Percentiles rank a stretch among this genome's conserved stretches.
Conservation (phyloP, 2,113 vertebrate genomes). For the Menura novaehollandiae region DNA sequence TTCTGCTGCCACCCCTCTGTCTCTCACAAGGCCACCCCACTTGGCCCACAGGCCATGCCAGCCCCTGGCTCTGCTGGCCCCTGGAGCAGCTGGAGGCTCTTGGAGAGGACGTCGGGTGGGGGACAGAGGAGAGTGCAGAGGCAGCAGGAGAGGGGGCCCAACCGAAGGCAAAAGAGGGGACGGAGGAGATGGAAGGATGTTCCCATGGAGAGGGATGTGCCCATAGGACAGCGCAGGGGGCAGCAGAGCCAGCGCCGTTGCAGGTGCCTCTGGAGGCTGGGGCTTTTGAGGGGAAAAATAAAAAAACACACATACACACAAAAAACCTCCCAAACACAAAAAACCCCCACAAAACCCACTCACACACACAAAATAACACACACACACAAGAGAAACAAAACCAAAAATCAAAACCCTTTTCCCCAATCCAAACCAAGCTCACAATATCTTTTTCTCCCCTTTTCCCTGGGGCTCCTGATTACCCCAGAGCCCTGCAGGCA, state of each 20-base stretch:
- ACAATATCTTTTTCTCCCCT: fast-evolving
- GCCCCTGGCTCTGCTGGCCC: background rate
- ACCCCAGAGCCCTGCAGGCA: background rate
- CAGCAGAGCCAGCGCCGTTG: background rate
- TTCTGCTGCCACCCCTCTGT: background rate
- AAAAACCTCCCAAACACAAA: background rate
- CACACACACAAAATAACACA: no score
- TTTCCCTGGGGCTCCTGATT: background rate
- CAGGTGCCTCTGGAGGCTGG: background rate
- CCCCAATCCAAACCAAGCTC: background rate
- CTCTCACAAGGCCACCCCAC: fast-evolving
- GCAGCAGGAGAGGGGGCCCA: background rate
- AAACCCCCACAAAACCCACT: background rate
- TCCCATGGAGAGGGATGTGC: background rate
- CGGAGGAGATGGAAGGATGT: background rate
- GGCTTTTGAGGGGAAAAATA: background rate
- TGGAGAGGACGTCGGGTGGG: background rate
- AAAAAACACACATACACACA: background rate
- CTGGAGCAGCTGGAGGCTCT: background rate
- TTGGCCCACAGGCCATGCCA: background rate
- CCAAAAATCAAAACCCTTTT: background rate
- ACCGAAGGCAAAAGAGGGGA: background rate
- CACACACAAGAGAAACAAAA: background rate
- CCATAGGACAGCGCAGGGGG: background rate
- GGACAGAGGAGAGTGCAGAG: background rate